A percentile compares a stretch with the other conserved stretches of the same genome.
These are phyloP conservation scores for Cryptoprocta ferox DNA, from an alignment of 2,797 vertebrate genomes.

Conservation along the genomic window DNA sequence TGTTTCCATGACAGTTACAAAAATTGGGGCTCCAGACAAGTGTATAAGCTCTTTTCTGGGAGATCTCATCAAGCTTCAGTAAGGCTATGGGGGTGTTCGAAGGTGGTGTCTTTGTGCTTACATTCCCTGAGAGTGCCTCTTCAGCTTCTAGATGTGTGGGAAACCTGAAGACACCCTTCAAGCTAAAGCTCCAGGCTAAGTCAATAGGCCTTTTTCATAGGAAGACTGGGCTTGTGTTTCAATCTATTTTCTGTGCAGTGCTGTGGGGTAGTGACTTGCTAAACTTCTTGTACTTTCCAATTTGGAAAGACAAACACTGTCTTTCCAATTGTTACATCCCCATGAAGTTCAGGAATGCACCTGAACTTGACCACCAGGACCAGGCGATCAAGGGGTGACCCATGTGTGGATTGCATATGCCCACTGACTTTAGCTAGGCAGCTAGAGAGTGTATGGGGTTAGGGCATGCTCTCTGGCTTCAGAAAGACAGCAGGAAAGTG, in stretches of 20 bases:
- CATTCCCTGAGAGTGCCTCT: neutral
- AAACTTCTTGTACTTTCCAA: neutral
- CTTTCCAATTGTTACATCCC: neutral
- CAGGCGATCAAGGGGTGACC: neutral
- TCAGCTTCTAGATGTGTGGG: neutral
- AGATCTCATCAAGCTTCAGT: too few species aligned
- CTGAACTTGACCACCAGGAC: neutral
- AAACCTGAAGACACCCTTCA: neutral
- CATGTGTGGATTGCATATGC: neutral
- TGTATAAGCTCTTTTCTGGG: too few species aligned
- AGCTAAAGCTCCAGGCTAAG: neutral
- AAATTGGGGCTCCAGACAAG: too few species aligned
- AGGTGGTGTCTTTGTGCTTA: neutral
- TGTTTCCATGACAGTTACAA: too few species aligned
- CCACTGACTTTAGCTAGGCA: neutral
- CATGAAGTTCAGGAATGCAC: neutral
- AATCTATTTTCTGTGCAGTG: neutral
- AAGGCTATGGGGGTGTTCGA: too few species aligned
- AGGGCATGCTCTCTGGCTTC: neutral
- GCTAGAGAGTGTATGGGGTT: neutral
- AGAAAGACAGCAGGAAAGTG: neutral
- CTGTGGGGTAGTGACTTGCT: neutral
- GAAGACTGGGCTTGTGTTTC: neutral
- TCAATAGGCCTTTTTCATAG: neutral
- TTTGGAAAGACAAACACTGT: neutral